A percentile compares a stretch with the other conserved stretches of the same genome.
phyloP scores from a whole-genome alignment of 2,113 vertebrate genomes.

The Pseudonaja textilis region DNA sequence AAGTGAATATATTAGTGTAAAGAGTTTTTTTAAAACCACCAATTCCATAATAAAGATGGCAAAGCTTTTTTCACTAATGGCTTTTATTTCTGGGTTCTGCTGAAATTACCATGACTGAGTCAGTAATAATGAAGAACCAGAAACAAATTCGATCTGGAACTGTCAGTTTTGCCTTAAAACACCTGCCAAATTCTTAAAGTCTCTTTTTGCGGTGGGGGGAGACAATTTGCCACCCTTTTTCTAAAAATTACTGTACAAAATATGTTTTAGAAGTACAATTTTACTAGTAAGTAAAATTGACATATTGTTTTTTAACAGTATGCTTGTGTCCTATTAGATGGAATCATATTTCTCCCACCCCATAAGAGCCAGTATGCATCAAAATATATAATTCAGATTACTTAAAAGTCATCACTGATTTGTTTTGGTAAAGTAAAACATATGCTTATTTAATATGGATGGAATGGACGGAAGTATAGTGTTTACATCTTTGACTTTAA shows the following conservation, averaged over 20 bases:
- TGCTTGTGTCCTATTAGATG: background rate
- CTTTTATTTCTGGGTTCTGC: background rate
- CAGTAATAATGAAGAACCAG: background rate
- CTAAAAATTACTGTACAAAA: constrained; percentile 9
- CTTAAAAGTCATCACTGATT: background rate
- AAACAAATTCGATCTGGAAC: background rate
- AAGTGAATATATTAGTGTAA: background rate
- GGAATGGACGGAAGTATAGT: background rate
- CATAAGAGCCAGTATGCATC: background rate
- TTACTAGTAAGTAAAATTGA: background rate
- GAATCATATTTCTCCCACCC: background rate
- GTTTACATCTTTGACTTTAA: background rate
- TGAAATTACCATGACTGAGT: background rate
- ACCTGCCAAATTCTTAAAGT: background rate
- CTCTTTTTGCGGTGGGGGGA: background rate
- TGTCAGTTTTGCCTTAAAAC: background rate
- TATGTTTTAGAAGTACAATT: background rate
- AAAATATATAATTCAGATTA: background rate
- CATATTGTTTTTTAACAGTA: background rate
- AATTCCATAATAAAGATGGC: background rate
- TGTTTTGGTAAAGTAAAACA: background rate
- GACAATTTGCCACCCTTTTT: background rate
- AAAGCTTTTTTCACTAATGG: background rate
- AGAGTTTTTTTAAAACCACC: background rate
- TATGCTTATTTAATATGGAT: background rate